Evolutionary conservation across 1,140 invertebrate species (phyloP).

Genomic region (Heliconius hermathena): DNA sequence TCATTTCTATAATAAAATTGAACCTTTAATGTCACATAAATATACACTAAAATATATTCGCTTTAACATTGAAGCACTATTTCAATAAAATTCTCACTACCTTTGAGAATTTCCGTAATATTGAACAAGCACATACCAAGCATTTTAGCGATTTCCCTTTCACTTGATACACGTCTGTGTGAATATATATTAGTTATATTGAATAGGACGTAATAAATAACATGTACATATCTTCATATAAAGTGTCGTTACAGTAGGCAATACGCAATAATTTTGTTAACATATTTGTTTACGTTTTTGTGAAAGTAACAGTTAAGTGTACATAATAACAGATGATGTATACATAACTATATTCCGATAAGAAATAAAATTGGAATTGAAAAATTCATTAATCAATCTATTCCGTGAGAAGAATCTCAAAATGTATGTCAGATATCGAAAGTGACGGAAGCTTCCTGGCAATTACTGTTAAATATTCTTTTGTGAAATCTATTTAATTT

Average conservation of each 20-base stretch:
- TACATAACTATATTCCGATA: no score
- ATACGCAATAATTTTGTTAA: no score
- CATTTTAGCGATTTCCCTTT: conserved; percentile 12
- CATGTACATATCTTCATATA: no score
- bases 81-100: conserved; percentile 4
- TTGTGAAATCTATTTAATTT: background rate
- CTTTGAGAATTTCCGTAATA: background rate
- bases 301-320: no score
- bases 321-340: no score
- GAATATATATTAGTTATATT: background rate
- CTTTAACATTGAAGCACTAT: conserved; percentile 1
- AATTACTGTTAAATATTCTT: background rate
- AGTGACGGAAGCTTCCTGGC: background rate
- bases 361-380: background rate
- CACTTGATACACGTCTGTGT: background rate
- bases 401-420: background rate
- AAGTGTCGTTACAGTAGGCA: no score
- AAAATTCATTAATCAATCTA: background rate
- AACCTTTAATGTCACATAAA: background rate
- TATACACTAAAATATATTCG: background rate
- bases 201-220: background rate
- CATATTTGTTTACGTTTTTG: no score
- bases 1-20: background rate
- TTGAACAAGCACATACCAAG: conserved; percentile 7
- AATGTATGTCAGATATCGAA: background rate